phyloP scores from a whole-genome alignment of 2,888 invertebrate species.

The Rotaria socialis region DNA sequence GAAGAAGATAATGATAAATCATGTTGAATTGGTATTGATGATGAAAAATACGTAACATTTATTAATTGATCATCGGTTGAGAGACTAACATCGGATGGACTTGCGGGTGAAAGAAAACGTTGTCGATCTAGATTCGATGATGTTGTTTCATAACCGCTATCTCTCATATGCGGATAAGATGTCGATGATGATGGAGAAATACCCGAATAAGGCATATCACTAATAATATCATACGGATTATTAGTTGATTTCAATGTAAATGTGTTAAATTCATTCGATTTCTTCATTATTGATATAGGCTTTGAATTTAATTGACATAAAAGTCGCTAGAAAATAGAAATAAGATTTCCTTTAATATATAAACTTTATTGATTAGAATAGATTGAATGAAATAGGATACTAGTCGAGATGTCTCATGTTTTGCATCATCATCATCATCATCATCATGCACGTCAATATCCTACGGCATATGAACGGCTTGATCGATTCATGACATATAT shows the following conservation, averaged over 20 bases:
- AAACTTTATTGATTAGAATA: too few species aligned
- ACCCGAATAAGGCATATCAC: background rate
- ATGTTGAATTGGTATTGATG: background rate
- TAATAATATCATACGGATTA: background rate
- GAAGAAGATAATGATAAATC: background rate
- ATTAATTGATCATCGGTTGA: background rate
- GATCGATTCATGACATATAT: background rate
- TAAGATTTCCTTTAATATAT: too few species aligned
- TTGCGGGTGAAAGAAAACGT: background rate
- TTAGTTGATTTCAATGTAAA: background rate
- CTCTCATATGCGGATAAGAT: background rate
- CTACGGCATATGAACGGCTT: background rate
- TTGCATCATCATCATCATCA: background rate
- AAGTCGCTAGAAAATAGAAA: background rate
- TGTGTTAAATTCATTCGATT: background rate
- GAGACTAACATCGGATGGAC: background rate
- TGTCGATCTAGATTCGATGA: background rate
- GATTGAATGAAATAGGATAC: too few species aligned
- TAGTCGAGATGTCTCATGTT: background rate
- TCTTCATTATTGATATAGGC: background rate
- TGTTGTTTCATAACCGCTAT: constrained; percentile 20
- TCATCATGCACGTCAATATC: background rate
- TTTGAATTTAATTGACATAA: background rate
- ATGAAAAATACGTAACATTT: background rate
- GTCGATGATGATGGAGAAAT: background rate